Evolutionary conservation across 2,113 vertebrate genomes (phyloP).

Genomic region (Larimichthys crocea): DNA sequence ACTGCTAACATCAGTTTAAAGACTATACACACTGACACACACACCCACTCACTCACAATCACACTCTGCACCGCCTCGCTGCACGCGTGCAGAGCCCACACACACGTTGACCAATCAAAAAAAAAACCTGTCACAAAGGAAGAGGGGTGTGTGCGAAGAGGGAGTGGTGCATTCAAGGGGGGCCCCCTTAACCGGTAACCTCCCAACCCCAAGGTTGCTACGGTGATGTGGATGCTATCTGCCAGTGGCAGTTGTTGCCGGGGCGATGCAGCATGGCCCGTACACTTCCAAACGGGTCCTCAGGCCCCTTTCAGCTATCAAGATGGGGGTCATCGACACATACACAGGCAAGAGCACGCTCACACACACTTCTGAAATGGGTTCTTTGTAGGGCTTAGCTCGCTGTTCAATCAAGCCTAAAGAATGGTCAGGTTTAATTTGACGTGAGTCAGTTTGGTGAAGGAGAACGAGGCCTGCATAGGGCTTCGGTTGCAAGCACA

Average conservation of each 20-base stretch:
- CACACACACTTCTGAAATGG: constrained; percentile 40
- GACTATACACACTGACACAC: constrained; percentile 31
- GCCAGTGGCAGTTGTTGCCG: constrained; percentile 60
- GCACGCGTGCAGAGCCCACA: constrained; percentile 65
- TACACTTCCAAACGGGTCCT: constrained; percentile 40
- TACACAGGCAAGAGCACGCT: constrained; percentile 17
- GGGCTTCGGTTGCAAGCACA: neutral
- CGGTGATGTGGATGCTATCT: constrained; percentile 72
- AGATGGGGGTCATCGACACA: constrained; percentile 56
- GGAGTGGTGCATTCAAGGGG: constrained; percentile 62
- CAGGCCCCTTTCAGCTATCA: constrained; percentile 62
- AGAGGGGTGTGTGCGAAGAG: constrained; percentile 48
- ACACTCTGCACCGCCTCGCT: constrained; percentile 52
- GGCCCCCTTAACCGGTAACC: constrained; percentile 58
- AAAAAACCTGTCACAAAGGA: constrained; percentile 61
- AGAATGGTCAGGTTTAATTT: constrained; percentile 37
- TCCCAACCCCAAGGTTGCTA: constrained; percentile 70
- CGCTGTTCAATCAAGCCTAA: constrained; percentile 53
- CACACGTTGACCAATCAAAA: constrained; percentile 66
- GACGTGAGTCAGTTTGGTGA: constrained; percentile 9
- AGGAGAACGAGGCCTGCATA: neutral
- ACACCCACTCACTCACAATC: neutral
- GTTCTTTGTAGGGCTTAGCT: constrained; percentile 56
- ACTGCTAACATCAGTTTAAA: constrained; percentile 27
- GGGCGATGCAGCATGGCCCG: constrained; percentile 50